Conservation (phyloP, 2,797 vertebrate genomes). For the Urosaurus nigricauda region DNA sequence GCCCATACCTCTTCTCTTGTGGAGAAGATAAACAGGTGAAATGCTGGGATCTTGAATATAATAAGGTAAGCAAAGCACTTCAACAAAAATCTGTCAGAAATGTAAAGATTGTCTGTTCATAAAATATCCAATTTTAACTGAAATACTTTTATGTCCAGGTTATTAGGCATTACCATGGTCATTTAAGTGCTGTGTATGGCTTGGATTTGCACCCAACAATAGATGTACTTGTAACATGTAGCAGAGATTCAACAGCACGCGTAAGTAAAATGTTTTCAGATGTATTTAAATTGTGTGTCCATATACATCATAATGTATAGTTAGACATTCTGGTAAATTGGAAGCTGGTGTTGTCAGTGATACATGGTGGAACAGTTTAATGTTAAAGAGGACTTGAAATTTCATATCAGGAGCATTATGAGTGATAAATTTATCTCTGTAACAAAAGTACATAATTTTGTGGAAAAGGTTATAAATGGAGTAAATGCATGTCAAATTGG, state of each 20-base stretch:
- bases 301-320: background rate
- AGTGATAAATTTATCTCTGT: background rate
- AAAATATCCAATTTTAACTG: background rate
- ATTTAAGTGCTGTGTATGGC: conserved; percentile 96
- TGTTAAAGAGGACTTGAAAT: background rate
- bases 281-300: background rate
- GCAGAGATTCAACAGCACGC: conserved; percentile 95
- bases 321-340: background rate
- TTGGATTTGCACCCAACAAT: conserved; percentile 97
- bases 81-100: background rate
- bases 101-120: conserved; percentile 20
- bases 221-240: conserved; percentile 95
- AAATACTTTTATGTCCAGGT: conserved; percentile 80
- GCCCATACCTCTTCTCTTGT: conserved; percentile 97
- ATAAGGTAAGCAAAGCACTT: conserved; percentile 84
- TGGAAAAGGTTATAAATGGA: background rate
- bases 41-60: conserved; percentile 99
- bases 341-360: background rate
- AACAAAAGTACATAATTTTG: background rate
- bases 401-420: background rate
- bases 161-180: conserved; percentile 97
- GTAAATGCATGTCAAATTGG: background rate
- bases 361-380: background rate
- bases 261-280: conserved; percentile 74
- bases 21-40: conserved; percentile 99